Evolutionary conservation across 2,797 vertebrate genomes (phyloP).

Genomic region (Darevskia nairensis): DNA sequence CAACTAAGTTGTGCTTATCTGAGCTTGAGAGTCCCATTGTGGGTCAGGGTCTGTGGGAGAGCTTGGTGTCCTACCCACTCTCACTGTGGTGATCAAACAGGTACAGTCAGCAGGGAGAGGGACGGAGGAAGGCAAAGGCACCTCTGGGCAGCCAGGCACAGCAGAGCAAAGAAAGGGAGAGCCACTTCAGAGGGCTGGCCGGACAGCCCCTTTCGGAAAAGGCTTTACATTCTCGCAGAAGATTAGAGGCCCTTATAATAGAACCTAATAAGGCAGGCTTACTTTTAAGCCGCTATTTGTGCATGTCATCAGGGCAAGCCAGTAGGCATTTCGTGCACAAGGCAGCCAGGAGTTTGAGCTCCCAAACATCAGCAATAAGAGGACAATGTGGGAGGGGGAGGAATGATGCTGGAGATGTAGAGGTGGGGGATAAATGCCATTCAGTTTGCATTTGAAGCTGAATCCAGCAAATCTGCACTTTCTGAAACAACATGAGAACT

Average conservation of each 20-base stretch:
- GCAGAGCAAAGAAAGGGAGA: background rate
- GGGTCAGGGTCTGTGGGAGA: no score
- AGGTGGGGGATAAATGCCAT: no score
- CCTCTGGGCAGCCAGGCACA: background rate
- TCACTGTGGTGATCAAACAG: no score
- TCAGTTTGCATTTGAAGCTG: no score
- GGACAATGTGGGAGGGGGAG: no score
- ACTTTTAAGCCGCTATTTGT: background rate
- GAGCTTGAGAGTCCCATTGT: no score
- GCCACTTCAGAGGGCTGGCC: accelerated
- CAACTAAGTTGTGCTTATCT: background rate
- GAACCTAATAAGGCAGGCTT: background rate
- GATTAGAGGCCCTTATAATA: background rate
- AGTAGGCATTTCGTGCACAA: background rate
- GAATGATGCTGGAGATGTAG: no score
- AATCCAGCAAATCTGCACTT: no score
- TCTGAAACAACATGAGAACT: no score
- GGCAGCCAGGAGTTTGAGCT: background rate
- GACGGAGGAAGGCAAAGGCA: background rate
- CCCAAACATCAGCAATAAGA: background rate
- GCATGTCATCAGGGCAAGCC: background rate
- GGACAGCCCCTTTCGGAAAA: background rate
- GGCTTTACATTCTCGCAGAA: background rate
- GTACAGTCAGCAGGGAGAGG: background rate
- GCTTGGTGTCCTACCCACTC: no score